Conservation (phyloP, 1,140 invertebrate species). For the Hyposmocoma kahamanoa region DNA sequence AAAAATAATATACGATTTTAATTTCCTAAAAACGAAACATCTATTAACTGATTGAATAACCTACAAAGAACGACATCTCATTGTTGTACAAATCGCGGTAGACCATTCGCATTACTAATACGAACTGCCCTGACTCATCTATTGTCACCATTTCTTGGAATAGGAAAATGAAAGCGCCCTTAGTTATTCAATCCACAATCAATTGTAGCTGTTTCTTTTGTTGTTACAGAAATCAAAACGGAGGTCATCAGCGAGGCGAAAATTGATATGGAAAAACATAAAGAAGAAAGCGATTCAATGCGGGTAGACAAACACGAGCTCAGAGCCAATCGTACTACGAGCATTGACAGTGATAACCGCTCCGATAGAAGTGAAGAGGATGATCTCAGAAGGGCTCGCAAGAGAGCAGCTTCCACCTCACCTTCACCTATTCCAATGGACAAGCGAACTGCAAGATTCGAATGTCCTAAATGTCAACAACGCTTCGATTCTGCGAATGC, state of each 20-base stretch:
- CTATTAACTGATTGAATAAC: conserved; percentile 53
- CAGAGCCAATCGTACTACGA: conserved; percentile 43
- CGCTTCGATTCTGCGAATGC: conserved; percentile 81
- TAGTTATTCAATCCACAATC: conserved; percentile 53
- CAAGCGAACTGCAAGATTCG: conserved; percentile 81
- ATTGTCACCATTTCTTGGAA: conserved; percentile 67
- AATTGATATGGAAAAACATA: conserved; percentile 37
- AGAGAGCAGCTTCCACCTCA: conserved; percentile 66
- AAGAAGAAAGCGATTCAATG: conserved; percentile 39
- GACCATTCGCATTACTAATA: conserved; percentile 33
- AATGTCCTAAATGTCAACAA: conserved; percentile 81
- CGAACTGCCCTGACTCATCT: conserved; percentile 58
- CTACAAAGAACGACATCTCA: conserved; percentile 37
- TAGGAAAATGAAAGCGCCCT: conserved; percentile 57
- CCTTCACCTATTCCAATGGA: conserved; percentile 78
- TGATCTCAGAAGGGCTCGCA: conserved; percentile 48
- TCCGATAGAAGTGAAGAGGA: conserved; percentile 70
- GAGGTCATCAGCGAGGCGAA: conserved; percentile 61
- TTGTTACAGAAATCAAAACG: conserved; percentile 69
- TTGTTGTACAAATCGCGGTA: conserved; percentile 43
- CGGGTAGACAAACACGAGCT: conserved; percentile 42
- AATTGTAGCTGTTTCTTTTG: conserved; percentile 54
- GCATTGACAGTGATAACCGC: conserved; percentile 62
- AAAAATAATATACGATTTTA: not conserved
- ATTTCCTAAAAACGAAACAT: conserved; percentile 17